These are phyloP conservation scores for Clarias pachynema DNA, from an alignment of 2,797 vertebrate species.

Conservation along the genomic window DNA sequence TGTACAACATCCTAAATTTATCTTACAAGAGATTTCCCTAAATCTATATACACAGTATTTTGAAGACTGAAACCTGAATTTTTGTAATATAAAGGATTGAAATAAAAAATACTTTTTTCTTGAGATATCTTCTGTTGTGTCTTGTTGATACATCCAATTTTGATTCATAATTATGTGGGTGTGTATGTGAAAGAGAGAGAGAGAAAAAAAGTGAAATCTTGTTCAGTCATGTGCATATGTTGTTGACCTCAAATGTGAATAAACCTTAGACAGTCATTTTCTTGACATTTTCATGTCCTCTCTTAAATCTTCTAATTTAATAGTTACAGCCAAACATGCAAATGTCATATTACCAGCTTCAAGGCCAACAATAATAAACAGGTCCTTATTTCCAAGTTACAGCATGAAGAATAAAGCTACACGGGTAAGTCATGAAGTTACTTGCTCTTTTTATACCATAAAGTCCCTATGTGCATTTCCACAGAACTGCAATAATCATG, in stretches of 20 bases:
- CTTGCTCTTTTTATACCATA: neutral
- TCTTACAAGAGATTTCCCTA: no score
- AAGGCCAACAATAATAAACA: neutral
- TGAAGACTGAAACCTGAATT: neutral
- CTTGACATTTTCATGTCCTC: neutral
- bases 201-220: neutral
- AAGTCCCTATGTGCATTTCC: neutral
- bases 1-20: no score
- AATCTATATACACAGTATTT: no score
- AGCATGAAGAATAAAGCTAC: neutral
- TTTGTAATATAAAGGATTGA: no score
- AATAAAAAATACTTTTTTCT: neutral
- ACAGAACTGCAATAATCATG: neutral
- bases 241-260: neutral
- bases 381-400: neutral
- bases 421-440: neutral
- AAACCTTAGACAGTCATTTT: neutral
- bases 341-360: neutral
- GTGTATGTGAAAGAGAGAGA: neutral
- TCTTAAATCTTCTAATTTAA: neutral
- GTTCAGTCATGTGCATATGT: neutral
- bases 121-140: neutral
- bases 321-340: neutral
- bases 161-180: neutral
- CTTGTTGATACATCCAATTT: neutral